Base-by-base conservation (phyloP, 2,888 invertebrate species). In the Gonocerus acuteangulatus region DNA sequence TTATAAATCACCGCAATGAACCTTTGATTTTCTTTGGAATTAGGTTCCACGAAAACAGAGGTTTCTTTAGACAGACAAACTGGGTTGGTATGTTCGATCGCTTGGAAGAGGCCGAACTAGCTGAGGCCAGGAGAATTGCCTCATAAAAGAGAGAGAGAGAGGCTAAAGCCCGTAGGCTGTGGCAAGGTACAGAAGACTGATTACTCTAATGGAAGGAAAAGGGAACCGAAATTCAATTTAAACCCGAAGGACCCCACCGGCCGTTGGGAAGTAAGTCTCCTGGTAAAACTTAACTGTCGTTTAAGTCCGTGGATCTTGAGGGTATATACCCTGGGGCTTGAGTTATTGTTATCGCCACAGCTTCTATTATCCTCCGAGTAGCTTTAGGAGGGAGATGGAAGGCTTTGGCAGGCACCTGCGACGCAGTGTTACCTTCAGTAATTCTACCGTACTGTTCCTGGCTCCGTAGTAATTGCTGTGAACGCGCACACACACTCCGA, bases 281-380 rank as follows among this genome's bases (percentile, higher is more conserved):
- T 23, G 32, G n/a, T 49, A 49, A 32, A 32, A 49, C 27, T 49
- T 49, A 27, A 49, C 13, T 32, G 27, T 49, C 48, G 32, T 49
- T 49, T 27, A 27, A 49, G 27, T 27, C 48, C 9, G 27, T 9
- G 27, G 4, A 27, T 27, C 27, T 9, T 9, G 27, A 27, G 27
- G 27, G 27, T 9, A 6, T 27, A 27, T 27, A 27, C 9, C 9
- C 27, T 4, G 9, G 4, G 4, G 27, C 11, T 18, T 49, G 48
- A 49, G 48, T 49, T 49, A 49, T 32, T 49, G 48, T 49, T 49
- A 49, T 49, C 27, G 48, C 27, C 27, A n/a, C n/a, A n/a, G n/a
- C n/a, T n/a, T n/a, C n/a, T n/a, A n/a, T n/a, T n/a, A n/a, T n/a
- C 21, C 6, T 2, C n/a, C 9, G 22, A 47, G 23, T 47, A 22